These are phyloP conservation scores for Chalcosyrphus nemorum DNA, from an alignment of 2,888 invertebrate species.

Conservation along the genomic window DNA sequence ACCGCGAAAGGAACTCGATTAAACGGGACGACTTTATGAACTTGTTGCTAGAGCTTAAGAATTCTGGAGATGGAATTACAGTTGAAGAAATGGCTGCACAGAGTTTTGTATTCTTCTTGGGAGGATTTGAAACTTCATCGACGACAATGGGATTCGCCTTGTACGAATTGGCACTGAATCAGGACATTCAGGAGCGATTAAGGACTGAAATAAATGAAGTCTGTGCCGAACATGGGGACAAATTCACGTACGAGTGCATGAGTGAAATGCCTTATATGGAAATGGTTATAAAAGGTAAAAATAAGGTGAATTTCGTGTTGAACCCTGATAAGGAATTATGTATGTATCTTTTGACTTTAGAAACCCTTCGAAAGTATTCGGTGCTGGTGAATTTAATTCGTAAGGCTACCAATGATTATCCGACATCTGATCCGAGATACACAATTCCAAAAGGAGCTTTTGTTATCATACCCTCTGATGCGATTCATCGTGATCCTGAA, in stretches of 20 bases:
- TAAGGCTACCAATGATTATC: conserved; percentile 83
- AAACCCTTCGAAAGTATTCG: conserved; percentile 84
- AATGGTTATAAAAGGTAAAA: conserved; percentile 82
- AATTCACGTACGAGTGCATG: conserved; percentile 77
- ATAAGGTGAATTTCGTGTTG: not conserved
- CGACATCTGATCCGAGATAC: conserved; percentile 82
- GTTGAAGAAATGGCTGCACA: conserved; percentile 78
- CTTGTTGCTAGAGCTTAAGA: conserved; percentile 83
- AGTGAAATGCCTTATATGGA: conserved; percentile 82
- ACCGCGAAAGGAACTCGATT: conserved; percentile 80
- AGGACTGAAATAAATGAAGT: conserved; percentile 75
- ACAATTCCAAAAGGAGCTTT: conserved; percentile 83
- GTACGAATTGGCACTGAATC: conserved; percentile 78
- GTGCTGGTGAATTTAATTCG: conserved; percentile 83
- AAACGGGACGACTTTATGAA: conserved; percentile 84
- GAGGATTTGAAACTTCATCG: conserved; percentile 86
- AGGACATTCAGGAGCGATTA: conserved; percentile 75
- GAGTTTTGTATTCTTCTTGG: conserved; percentile 78
- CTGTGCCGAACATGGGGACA: conserved; percentile 1
- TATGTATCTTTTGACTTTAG: conserved; percentile 77
- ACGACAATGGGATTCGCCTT: conserved; percentile 84
- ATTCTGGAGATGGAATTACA: conserved; percentile 74
- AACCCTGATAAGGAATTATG: too few relatives aligned
- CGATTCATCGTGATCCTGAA: conserved; percentile 85
- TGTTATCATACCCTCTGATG: conserved; percentile 83